Base-by-base conservation (phyloP, 2,888 invertebrate genomes). In the Caenorhabditis sp. region DNA sequence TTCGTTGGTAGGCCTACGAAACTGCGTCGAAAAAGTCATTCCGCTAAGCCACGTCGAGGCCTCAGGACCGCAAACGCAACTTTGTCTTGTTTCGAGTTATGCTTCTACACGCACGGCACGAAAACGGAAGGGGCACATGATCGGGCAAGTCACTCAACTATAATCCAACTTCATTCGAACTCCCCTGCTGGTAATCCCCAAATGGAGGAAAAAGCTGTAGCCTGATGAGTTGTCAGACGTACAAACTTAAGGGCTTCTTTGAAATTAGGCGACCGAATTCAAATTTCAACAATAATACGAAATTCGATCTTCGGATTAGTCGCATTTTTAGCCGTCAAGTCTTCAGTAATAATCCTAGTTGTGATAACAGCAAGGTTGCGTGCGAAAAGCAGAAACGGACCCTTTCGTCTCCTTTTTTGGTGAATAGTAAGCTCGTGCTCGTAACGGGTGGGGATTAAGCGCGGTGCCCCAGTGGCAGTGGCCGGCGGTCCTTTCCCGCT, bases 351-450 rank as follows among this genome's bases (percentile, higher is more conserved):
- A 35, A 35, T 35, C 35, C 46, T 24, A 2, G 46, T 13, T 26
- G n/a, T 24, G 46, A 22, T 46, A 46, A n/a, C 24, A 26, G 24
- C 22, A 46, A 46, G n/a, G 4, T 46, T 46, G 24, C n/a, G n/a
- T n/a, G n/a, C n/a, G n/a, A n/a, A n/a, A 9, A 8, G 26, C n/a
- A 41, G 37, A 52, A 27, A 30, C 41, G 8, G 58, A 20, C 22
- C 30, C 32, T 32, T 32, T 39, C n/a, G 15, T 20, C n/a, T 41
- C n/a, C 35, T 39, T 45, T 46, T 61, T 39, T 52, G 32, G 24
- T 48, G 71, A n/a, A 55, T 71, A 71, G 71, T 71, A 61, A 48
- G 71, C 61, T 62, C 32, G 52, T 70, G 58, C 58, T 56, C 39
- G 30, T 48, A 37, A 11, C 22, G 15, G 45, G 17, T 2, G 35